Evolutionary conservation across 2,113 vertebrate species (phyloP).

Genomic region (Sylvilagus bachmani): DNA sequence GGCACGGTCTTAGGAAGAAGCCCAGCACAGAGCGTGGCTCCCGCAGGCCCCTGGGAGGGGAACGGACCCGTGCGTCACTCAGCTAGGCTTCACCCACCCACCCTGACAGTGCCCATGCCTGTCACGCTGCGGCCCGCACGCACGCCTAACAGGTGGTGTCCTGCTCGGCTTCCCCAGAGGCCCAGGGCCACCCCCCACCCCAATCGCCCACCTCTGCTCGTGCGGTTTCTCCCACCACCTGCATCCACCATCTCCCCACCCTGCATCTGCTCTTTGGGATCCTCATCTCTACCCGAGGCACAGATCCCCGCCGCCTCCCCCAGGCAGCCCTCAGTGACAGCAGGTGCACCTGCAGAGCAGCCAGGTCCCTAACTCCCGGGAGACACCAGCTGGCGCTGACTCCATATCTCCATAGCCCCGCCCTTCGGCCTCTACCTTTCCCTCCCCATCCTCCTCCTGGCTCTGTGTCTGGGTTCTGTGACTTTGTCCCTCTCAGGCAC

Average conservation of each 20-base stretch:
- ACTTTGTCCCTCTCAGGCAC: background rate
- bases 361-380: background rate
- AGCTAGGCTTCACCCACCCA: no score
- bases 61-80: rapidly evolving
- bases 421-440: background rate
- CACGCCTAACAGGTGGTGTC: background rate
- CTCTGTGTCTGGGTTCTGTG: background rate
- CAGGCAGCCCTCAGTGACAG: background rate
- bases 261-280: background rate
- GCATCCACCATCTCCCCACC: background rate
- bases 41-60: background rate
- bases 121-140: rapidly evolving
- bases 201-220: background rate
- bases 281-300: background rate
- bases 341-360: background rate
- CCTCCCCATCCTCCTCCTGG: background rate
- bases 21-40: background rate
- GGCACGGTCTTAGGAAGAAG: background rate
- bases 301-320: background rate
- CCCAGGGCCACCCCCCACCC: background rate
- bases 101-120: background rate
- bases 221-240: background rate
- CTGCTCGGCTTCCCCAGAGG: background rate
- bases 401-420: background rate
- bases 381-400: background rate